A percentile compares a stretch with the other conserved stretches of the same genome.
These are phyloP conservation scores for Papilio dardanus DNA, from an alignment of 1,140 invertebrate species.

Conservation along the genomic window DNA sequence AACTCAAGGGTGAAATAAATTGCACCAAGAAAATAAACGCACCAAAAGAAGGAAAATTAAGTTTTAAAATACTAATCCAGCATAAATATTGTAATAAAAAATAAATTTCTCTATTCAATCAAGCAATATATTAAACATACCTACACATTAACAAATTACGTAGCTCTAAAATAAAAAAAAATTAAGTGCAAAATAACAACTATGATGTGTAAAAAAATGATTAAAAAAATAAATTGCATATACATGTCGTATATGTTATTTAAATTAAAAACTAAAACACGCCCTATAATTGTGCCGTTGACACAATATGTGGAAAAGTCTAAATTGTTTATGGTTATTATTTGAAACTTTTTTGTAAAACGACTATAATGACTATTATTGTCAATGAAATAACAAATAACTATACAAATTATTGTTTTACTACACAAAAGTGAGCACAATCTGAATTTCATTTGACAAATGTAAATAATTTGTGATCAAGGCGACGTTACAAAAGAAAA, in stretches of 20 bases:
- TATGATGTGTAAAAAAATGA: constrained; percentile 32
- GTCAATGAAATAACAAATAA: constrained; percentile 34
- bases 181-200: constrained; percentile 35
- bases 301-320: constrained; percentile 11
- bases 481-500: constrained; percentile 13
- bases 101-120: constrained; percentile 31
- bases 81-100: constrained; percentile 31
- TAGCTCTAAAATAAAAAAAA: constrained; percentile 24
- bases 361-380: constrained; percentile 23
- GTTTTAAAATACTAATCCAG: constrained; percentile 8
- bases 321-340: constrained; percentile 20
- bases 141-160: constrained; percentile 30
- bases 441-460: constrained; percentile 14
- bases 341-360: constrained; percentile 1
- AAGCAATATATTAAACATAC: constrained; percentile 34
- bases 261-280: constrained; percentile 20
- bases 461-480: not conserved
- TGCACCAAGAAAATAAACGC: constrained; percentile 31
- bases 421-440: constrained; percentile 27
- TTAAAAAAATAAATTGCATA: constrained; percentile 35
- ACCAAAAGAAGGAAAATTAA: constrained; percentile 22
- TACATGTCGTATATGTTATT: constrained; percentile 27
- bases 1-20: not conserved
- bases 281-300: not conserved
- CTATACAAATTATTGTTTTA: not conserved